Evolutionary conservation across 2,797 vertebrate genomes (phyloP), one percentile per base, ranked within the genome.

Genomic region (Acanthis flammea): DNA sequence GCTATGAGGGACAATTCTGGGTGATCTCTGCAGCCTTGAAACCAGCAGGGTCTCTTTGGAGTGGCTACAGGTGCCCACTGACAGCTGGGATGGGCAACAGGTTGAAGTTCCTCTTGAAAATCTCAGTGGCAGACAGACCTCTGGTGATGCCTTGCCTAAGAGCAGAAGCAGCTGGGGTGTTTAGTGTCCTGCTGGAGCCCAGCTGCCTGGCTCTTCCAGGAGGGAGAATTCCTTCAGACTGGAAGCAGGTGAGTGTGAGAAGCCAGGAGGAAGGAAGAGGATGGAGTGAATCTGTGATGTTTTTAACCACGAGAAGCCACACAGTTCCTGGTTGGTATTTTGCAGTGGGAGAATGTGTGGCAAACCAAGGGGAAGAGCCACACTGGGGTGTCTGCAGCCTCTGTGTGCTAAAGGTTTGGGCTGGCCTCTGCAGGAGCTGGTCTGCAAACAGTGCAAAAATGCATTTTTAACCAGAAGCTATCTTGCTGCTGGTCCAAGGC

Each of bases 301-400:
- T 48, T 80, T 88, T 80, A 67, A 41, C 7, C 51, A 27, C 0
- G 0, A 33, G 42, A 30, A 85, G 15, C 45, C 45, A 2, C 0
- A 0, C 5, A 1, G 35, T 31, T 84, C n/a, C 39, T 58, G 45
- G 10, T 18, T 7, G 16, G 55, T 57, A 35, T 35, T 57, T 57
- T 57, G 10, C 5, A 35, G 55, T 35, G 23, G 27, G 30, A 35
- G 13, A 44, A 11, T 7, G 8, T 35, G 14, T 23, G 48, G 53
- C n/a, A 75, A 63, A 57, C 7, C 1, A 12, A 48, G 22, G 31
- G 44, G 28, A 50, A 92, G 66, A 78, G 50, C 45, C 37, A 18
- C 1, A 0, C 19, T 61, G 66, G 15, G 37, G 10, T 70, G 6
- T 30, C 42, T 90, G 68, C 42, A 88, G 57, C 31, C 48, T 80